Evolutionary conservation across 1,140 invertebrate genomes (phyloP).

Genomic region (Drosophila malerkotliana): DNA sequence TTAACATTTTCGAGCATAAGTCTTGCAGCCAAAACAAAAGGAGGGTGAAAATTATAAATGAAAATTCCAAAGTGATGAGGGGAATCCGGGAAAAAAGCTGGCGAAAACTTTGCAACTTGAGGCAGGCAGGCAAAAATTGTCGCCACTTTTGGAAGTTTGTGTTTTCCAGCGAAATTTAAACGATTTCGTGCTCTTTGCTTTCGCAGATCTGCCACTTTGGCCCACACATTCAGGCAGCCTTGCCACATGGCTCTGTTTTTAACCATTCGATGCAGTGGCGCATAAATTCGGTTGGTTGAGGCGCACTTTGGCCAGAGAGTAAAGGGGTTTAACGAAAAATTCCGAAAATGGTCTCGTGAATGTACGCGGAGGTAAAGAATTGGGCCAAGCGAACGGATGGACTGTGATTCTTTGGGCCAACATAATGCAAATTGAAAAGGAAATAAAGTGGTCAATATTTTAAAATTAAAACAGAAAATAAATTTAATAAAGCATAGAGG

Average conservation of each 20-base stretch:
- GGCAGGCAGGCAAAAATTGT: slow-evolving; percentile 55
- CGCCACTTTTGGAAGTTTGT: slow-evolving; percentile 67
- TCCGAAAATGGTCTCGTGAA: not conserved
- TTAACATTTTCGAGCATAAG: slow-evolving; percentile 55
- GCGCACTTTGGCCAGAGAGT: slow-evolving; percentile 23
- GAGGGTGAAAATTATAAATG: slow-evolving; percentile 65
- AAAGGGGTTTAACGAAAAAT: not conserved
- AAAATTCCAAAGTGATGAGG: slow-evolving; percentile 63
- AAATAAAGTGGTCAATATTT: not conserved
- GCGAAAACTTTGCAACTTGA: slow-evolving; percentile 16
- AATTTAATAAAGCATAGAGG: no score
- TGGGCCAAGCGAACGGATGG: no score
- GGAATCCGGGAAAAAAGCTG: not conserved
- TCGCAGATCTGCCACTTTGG: slow-evolving; percentile 11
- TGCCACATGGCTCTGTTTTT: slow-evolving; percentile 15
- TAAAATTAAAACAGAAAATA: no score
- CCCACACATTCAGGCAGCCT: not conserved
- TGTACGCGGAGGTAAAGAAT: not conserved
- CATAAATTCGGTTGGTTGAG: slow-evolving; percentile 65
- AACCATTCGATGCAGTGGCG: slow-evolving; percentile 57
- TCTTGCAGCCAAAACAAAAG: slow-evolving; percentile 31
- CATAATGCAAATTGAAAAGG: not conserved
- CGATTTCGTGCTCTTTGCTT: slow-evolving; percentile 48
- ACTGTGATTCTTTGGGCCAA: not conserved
- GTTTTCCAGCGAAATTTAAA: slow-evolving; percentile 74